Evolutionary conservation across 2,113 vertebrate species (phyloP), one percentile per base, ranked within the genome.

Genomic region (Anoura caudifer): DNA sequence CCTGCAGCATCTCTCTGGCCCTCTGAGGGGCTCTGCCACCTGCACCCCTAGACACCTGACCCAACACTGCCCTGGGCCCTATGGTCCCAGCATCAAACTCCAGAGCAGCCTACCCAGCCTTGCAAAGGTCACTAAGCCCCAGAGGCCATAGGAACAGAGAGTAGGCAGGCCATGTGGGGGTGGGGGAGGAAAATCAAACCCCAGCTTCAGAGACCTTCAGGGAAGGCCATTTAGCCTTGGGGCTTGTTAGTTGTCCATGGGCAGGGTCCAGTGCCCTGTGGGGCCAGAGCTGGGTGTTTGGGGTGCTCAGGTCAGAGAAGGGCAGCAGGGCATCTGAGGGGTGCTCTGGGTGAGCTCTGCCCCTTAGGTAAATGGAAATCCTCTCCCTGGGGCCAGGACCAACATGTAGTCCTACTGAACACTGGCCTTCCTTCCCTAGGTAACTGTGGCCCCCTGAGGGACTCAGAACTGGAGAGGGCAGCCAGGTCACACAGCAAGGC

Each of bases 261-360:
- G 87, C 2, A 76, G 73, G 38, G 9, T 16, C 36, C 36, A 4
- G 17, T 28, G 26, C 36, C 28, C 93, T 13, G 15, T 43, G 28
- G 12, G 13, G 3, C 26, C 45, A 63, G 38, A 56, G 50, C 28
- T 28, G 19, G 12, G 36, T 19, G 22, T 54, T 5, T 26, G 5
- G 31, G 38, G 20, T 24, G 43, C 5, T 67, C 50, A 31, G 12
- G 10, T 26, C 22, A 43, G 13, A 9, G 1, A 1, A 36, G 36
- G 28, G 26, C 63, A 72, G 12, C 20, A 41, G n/a, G 31, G 26
- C 38, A 10, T 31, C 17, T 0, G 17, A 33, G 36, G 54, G n/a
- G 24, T 28, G 17, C n/a, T 10, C 56, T 69, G 43, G 50, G 31
- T 0, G 1, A 2, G 3, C 4, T 45, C 13, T 33, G 52, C 16